Conservation (phyloP, 2,113 vertebrate genomes). For the Papio anubis region DNA sequence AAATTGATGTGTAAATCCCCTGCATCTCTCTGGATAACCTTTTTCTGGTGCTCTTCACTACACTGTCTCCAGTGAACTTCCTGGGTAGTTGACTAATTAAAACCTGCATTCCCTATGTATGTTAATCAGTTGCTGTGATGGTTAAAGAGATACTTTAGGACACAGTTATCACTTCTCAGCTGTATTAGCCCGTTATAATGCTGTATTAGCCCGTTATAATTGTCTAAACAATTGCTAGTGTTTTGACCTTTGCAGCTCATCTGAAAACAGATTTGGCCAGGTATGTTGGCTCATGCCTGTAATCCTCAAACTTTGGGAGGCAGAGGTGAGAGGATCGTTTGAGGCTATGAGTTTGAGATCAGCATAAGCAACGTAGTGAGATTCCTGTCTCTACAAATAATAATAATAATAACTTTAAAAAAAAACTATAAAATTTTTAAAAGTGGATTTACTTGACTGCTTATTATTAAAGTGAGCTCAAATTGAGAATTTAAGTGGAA, state of each 20-base stretch:
- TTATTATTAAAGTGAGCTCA: constrained; percentile 4
- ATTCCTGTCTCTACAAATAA: too few species aligned
- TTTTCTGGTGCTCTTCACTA: background rate
- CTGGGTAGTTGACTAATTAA: background rate
- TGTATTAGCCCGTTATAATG: rapidly evolving
- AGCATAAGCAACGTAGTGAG: too few species aligned
- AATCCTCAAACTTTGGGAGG: too few species aligned
- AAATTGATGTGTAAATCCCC: background rate
- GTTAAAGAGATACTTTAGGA: background rate
- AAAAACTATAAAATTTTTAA: background rate
- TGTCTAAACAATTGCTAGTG: background rate
- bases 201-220: background rate
- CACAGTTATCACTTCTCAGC: background rate
- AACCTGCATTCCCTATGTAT: background rate
- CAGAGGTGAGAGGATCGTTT: too few species aligned
- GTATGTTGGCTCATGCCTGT: too few species aligned
- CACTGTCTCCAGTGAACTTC: background rate
- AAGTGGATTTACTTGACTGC: background rate
- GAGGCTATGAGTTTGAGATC: too few species aligned
- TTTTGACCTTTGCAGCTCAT: background rate
- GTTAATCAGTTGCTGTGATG: background rate
- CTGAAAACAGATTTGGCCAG: background rate
- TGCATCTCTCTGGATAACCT: rapidly evolving
- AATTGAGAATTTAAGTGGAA: background rate
- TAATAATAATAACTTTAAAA: too few species aligned